These are phyloP conservation scores for Drosophila emarginata DNA, from an alignment of 2,888 invertebrate species.

Conservation along the genomic window DNA sequence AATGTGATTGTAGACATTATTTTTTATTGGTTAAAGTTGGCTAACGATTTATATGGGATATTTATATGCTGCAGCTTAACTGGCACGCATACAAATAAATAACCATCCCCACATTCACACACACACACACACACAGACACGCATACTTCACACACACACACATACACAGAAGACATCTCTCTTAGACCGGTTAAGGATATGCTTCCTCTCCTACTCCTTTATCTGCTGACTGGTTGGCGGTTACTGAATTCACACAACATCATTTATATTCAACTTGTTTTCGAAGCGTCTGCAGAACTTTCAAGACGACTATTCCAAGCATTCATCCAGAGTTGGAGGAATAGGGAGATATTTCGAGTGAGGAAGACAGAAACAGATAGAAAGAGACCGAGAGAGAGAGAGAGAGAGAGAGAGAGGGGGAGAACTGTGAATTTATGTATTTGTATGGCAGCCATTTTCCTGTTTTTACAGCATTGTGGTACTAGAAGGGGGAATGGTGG, in stretches of 20 bases:
- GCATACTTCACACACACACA: slow-evolving; percentile 1
- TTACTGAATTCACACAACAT: slow-evolving; percentile 65
- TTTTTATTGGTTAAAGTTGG: slow-evolving; percentile 68
- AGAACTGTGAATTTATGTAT: slow-evolving; percentile 23
- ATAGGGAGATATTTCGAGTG: slow-evolving; percentile 15
- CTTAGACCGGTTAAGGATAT: slow-evolving; percentile 31
- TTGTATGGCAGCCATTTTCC: slow-evolving; percentile 65
- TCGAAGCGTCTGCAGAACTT: slow-evolving; percentile 68
- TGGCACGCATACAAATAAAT: slow-evolving; percentile 63
- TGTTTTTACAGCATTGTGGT: slow-evolving; percentile 46
- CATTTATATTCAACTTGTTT: slow-evolving; percentile 78
- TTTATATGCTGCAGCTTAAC: slow-evolving; percentile 62
- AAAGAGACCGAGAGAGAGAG: neutral
- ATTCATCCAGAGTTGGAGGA: slow-evolving; percentile 22
- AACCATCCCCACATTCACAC: slow-evolving; percentile 38
- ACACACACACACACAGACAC: slow-evolving; percentile 6
- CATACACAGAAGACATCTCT: slow-evolving; percentile 50
- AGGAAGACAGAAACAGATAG: neutral
- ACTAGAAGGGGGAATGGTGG: slow-evolving; percentile 18
- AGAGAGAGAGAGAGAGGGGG: neutral
- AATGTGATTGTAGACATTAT: slow-evolving; percentile 50
- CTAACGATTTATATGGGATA: slow-evolving; percentile 69
- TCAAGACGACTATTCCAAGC: slow-evolving; percentile 47
- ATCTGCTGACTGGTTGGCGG: slow-evolving; percentile 15
- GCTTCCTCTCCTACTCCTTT: slow-evolving; percentile 31